Evolutionary conservation across 2,113 vertebrate genomes (phyloP).

Genomic region (Pteronura brasiliensis): DNA sequence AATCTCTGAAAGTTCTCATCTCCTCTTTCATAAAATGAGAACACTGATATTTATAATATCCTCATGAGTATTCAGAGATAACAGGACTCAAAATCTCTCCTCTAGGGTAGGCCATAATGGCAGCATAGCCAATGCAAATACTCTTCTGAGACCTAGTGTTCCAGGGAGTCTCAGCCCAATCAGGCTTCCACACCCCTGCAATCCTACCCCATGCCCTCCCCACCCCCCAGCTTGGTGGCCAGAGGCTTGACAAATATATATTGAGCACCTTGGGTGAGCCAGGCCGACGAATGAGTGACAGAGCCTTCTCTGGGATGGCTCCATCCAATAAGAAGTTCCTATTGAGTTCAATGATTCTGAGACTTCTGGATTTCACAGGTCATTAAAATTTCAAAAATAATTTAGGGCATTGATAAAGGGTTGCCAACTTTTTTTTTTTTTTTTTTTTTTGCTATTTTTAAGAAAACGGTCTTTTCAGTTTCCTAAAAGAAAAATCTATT

Average conservation of each 20-base stretch:
- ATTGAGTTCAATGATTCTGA: neutral
- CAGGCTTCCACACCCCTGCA: neutral
- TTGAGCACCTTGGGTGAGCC: neutral
- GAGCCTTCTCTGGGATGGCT: neutral
- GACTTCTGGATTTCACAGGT: neutral
- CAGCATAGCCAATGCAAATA: neutral
- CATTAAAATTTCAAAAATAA: slow-evolving; percentile 26
- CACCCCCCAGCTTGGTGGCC: neutral
- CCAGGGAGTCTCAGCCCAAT: neutral
- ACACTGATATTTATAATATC: neutral
- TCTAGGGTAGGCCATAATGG: neutral
- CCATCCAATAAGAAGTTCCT: neutral
- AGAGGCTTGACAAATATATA: neutral
- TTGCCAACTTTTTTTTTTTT: neutral
- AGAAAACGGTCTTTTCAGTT: neutral
- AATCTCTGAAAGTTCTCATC: neutral
- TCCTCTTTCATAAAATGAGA: slow-evolving; percentile 22
- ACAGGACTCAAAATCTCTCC: neutral
- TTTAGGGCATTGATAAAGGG: neutral
- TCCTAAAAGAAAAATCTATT: slow-evolving; percentile 6
- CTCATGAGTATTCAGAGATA: neutral
- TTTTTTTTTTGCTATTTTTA: neutral
- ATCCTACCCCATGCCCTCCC: neutral
- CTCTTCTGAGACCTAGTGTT: neutral
- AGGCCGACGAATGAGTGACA: neutral